A percentile compares a stretch with the other conserved stretches of the same genome.
phyloP scores from a whole-genome alignment of 1,140 invertebrate species.

The Leptoteleia sp. region DNA sequence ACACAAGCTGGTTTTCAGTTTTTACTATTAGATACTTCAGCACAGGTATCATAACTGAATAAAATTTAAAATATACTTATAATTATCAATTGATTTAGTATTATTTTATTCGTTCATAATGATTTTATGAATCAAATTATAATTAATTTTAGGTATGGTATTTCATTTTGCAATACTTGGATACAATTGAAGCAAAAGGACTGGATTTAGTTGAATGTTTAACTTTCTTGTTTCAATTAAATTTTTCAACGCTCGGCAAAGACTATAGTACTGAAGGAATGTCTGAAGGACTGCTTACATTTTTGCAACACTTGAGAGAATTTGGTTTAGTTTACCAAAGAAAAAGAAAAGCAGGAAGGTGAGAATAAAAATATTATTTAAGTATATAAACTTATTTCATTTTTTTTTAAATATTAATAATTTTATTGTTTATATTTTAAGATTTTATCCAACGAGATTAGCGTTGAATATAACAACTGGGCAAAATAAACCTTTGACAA shows the following conservation, averaged over 20 bases:
- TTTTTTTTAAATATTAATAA: too few species aligned
- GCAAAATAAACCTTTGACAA: constrained; percentile 81
- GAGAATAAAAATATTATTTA: too few species aligned
- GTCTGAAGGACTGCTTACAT: constrained; percentile 91
- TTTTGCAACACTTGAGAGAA: constrained; percentile 97
- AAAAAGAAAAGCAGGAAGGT: constrained; percentile 84
- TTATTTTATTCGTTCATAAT: too few species aligned
- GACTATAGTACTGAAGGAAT: constrained; percentile 98
- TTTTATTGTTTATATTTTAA: constrained; percentile 28
- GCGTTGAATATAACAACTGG: constrained; percentile 93
- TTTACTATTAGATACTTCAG: constrained; percentile 93
- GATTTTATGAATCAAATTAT: too few species aligned
- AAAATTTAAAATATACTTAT: too few species aligned
- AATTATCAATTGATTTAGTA: too few species aligned
- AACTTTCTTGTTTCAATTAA: constrained; percentile 96
- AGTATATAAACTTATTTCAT: too few species aligned
- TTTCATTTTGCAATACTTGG: constrained; percentile 97
- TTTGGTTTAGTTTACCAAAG: constrained; percentile 98
- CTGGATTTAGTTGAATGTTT: constrained; percentile 94
- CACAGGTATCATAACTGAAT: constrained; percentile 84
- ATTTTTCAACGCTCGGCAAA: constrained; percentile 97
- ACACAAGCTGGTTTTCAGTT: constrained; percentile 98
- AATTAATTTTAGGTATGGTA: constrained; percentile 92
- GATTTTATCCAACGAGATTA: constrained; percentile 96
- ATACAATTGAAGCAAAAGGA: constrained; percentile 92